A percentile compares a stretch with the other conserved stretches of the same genome.
These are phyloP conservation scores for Spea hammondii DNA, from an alignment of 2,797 vertebrate species.

Conservation along the genomic window DNA sequence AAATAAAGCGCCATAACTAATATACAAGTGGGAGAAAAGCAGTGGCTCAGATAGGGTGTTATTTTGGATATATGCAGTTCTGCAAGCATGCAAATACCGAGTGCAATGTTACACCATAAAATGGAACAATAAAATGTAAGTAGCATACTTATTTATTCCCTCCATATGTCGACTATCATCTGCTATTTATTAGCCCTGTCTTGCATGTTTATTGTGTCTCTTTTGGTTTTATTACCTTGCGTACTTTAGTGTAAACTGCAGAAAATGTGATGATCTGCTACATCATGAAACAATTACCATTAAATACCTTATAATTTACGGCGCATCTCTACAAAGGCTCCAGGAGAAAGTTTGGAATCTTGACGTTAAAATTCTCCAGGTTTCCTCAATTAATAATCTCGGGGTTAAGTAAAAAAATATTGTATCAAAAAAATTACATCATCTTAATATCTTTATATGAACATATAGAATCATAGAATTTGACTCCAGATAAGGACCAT, in stretches of 20 bases:
- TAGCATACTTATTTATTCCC: neutral
- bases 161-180: neutral
- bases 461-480: neutral
- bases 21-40: too few relatives aligned
- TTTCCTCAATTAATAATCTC: neutral
- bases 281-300: constrained; percentile 8
- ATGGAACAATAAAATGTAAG: neutral
- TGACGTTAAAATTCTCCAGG: neutral
- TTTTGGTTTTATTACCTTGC: constrained; percentile 7
- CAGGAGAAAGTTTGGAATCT: neutral
- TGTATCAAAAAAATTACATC: too few relatives aligned
- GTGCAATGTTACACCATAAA: too few relatives aligned
- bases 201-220: constrained; percentile 4
- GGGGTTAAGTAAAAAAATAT: too few relatives aligned
- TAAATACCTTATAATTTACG: constrained; percentile 10
- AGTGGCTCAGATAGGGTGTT: too few relatives aligned
- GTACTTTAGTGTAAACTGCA: neutral
- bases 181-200: constrained; percentile 4
- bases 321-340: neutral
- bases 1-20: too few relatives aligned
- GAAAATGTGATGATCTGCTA: constrained; percentile 1
- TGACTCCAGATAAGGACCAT: too few relatives aligned
- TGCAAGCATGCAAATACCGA: too few relatives aligned
- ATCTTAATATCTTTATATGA: neutral
- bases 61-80: too few relatives aligned